Conservation (phyloP, 1,140 invertebrate genomes). For the Grapholita molesta region DNA sequence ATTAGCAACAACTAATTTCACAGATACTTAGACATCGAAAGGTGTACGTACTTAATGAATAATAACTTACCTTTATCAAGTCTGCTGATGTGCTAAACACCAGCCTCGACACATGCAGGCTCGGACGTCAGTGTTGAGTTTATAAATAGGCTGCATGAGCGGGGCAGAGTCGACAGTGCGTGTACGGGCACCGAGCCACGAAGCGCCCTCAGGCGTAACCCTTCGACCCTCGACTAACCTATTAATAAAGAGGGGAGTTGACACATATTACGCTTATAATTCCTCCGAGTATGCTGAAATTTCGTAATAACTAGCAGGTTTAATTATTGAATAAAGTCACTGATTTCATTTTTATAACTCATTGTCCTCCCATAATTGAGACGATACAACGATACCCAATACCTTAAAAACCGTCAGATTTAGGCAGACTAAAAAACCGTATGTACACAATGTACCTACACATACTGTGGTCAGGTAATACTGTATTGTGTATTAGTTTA, state of each 20-base stretch:
- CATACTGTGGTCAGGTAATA: too few relatives aligned
- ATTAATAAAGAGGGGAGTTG: constrained; percentile 11
- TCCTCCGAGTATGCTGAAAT: too few relatives aligned
- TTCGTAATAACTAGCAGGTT: too few relatives aligned
- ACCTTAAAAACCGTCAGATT: too few relatives aligned
- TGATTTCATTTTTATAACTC: too few relatives aligned
- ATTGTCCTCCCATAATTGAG: too few relatives aligned
- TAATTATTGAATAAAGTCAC: too few relatives aligned
- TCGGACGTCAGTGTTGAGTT: background rate
- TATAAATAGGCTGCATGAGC: constrained; percentile 23
- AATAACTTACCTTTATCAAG: background rate
- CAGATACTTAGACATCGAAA: too few relatives aligned
- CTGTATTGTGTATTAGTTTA: too few relatives aligned
- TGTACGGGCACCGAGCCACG: constrained; percentile 37
- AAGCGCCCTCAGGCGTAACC: constrained; percentile 46
- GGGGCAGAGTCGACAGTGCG: constrained; percentile 48
- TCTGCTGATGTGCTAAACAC: constrained; percentile 43
- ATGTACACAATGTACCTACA: too few relatives aligned
- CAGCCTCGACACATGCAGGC: constrained; percentile 30
- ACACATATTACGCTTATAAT: background rate
- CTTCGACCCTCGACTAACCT: constrained; percentile 17
- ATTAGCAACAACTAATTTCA: background rate
- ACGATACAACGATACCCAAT: too few relatives aligned
- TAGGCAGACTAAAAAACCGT: too few relatives aligned
- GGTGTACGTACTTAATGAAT: background rate